Base-by-base conservation (phyloP, 2,888 invertebrate species). In the Aelia acuminata region DNA sequence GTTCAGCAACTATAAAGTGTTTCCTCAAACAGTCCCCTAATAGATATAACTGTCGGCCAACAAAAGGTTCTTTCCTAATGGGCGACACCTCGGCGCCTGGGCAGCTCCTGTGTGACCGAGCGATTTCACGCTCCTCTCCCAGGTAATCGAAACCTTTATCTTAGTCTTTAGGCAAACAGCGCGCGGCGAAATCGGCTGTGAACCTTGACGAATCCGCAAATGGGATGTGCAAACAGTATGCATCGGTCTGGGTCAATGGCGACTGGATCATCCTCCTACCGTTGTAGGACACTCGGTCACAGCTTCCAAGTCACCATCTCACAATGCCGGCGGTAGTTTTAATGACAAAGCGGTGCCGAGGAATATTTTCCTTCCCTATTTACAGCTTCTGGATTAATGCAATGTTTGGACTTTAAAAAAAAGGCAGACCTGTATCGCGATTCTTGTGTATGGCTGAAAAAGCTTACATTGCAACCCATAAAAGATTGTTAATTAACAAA, bases 61-160 rank as follows among this genome's bases (percentile, higher is more conserved):
- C 80, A 80, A 80, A 80, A 80, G 80, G 43, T n/a, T 47, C 80
- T 80, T 43, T 43, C 43, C 80, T 47, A 43, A 39, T 39, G 43
- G 80, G 35, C 80, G 80, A 80, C 80, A 80, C 43, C 80, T n/a
- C 43, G 80, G 80, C 80, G 80, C 80, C 80, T 80, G 80, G 43
- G 10, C 80, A 80, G 80, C 80, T 80, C 80, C 80, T 80, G 80
- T 80, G 80, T 80, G 80, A 80, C 80, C 80, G 80, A 80, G 80
- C 43, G 43, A 80, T 80, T 80, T 80, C 80, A 80, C 80, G 80
- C 80, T 47, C 39, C 43, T 39, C 80, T 43, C 80, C 31, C 80
- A 80, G 80, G 80, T 80, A 80, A 80, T 80, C 80, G 80, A 39
- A 47, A 43, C n/a, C 80, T 80, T 80, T 43, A 47, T 80, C 43